A percentile compares a stretch with the other conserved stretches of the same genome.
These are phyloP conservation scores for Helostoma temminkii DNA, from an alignment of 2,797 vertebrate species.

Conservation along the genomic window DNA sequence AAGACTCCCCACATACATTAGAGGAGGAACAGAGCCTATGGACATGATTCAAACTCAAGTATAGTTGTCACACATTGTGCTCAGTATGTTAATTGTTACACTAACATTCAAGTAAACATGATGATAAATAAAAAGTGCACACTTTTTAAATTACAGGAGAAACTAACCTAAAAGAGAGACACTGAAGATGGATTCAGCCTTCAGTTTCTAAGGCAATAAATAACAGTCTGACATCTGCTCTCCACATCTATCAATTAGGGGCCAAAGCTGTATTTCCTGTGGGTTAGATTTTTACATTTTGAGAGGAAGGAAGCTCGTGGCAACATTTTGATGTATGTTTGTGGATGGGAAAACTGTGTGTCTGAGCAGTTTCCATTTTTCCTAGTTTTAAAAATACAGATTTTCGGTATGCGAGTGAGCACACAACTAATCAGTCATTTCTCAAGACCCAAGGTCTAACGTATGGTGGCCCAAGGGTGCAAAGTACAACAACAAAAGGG, in stretches of 20 bases:
- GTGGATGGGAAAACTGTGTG: not conserved
- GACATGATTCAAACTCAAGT: no score
- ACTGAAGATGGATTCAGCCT: not conserved
- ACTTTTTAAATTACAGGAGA: not conserved
- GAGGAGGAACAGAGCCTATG: no score
- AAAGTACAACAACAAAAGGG: no score
- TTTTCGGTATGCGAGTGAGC: conserved; percentile 5
- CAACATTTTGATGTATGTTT: conserved; percentile 22
- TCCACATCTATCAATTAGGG: conserved; percentile 17
- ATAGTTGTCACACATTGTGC: no score
- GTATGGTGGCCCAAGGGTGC: no score
- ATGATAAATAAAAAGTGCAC: not conserved
- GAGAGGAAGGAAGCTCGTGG: conserved; percentile 6
- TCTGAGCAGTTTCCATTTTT: conserved; percentile 8
- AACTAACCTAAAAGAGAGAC: not conserved
- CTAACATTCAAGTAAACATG: no score
- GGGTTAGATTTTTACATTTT: conserved; percentile 3
- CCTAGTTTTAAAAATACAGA: conserved; percentile 7
- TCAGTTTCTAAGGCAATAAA: conserved; percentile 21
- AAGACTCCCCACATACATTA: no score
- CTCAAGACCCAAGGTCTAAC: conserved; percentile 17
- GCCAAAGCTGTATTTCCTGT: conserved; percentile 12
- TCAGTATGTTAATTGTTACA: no score
- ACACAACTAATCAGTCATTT: conserved; percentile 26
- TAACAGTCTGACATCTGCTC: not conserved